Percentiles rank a stretch among this genome's conserved stretches.
These are phyloP conservation scores for Sorex maritimensis DNA, from an alignment of 2,797 vertebrate genomes.

Conservation along the genomic window DNA sequence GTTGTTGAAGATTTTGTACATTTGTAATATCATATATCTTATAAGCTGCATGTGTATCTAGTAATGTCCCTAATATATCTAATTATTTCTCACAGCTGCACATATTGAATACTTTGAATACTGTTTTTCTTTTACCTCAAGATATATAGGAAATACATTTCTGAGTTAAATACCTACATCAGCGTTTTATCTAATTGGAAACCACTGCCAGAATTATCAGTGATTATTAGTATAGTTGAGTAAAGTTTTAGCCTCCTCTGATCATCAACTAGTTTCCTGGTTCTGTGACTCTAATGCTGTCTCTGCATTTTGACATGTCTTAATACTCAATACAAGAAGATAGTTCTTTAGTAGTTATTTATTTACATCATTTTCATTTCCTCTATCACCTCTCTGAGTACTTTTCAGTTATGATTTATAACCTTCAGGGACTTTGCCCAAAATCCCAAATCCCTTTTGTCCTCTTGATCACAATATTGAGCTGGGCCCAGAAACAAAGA, in stretches of 20 bases:
- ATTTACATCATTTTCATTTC: constrained; percentile 26
- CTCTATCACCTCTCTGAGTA: background rate
- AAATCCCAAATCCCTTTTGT: background rate
- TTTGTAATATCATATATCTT: constrained; percentile 32
- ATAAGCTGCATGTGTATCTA: background rate
- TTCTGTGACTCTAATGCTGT: background rate
- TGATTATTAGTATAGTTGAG: background rate
- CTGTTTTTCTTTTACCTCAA: constrained; percentile 6
- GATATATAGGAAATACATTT: constrained; percentile 37
- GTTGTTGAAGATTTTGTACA: background rate
- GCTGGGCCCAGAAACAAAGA: background rate
- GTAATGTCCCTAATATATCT: background rate
- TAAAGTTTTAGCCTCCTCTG: background rate
- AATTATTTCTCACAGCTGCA: constrained; percentile 11
- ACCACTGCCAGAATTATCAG: background rate
- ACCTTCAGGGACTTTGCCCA: constrained; percentile 35
- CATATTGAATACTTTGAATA: background rate
- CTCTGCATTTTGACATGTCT: background rate
- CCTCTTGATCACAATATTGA: constrained; percentile 37
- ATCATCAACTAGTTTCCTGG: constrained; percentile 24
- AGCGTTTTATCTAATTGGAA: constrained; percentile 30
- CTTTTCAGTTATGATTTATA: constrained; percentile 36
- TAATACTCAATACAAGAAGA: constrained; percentile 4
- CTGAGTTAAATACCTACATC: constrained; percentile 40
- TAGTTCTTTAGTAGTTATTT: constrained; percentile 6